A percentile compares a stretch with the other conserved stretches of the same genome.
Evolutionary conservation across 2,797 vertebrate genomes (phyloP).

Genomic region (Megaceryle alcyon): DNA sequence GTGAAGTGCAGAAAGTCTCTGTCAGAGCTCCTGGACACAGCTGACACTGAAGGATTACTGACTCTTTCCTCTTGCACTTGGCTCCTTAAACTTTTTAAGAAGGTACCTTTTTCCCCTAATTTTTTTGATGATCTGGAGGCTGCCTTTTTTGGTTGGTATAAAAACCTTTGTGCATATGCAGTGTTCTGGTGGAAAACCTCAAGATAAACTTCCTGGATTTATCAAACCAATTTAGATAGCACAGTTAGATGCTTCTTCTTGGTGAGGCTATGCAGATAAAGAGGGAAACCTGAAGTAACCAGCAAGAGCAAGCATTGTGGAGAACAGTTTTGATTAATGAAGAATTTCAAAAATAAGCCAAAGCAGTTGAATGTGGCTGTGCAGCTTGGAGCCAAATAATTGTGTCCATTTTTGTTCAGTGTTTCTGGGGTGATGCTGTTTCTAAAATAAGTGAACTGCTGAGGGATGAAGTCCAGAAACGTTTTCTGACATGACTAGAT

Average conservation of each 20-base stretch:
- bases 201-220: background rate
- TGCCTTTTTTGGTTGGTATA: background rate
- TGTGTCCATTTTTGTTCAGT: background rate
- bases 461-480: background rate
- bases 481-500: background rate
- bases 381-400: background rate
- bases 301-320: background rate
- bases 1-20: background rate
- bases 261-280: background rate
- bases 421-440: background rate
- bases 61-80: background rate
- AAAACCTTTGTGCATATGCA: rapidly evolving
- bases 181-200: background rate
- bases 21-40: background rate
- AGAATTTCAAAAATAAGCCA: background rate
- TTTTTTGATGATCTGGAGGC: background rate
- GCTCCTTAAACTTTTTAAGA: background rate
- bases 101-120: background rate
- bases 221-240: background rate
- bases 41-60: background rate
- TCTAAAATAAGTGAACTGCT: background rate
- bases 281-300: background rate
- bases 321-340: background rate
- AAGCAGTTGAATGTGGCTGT: background rate
- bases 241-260: background rate